Percentiles rank a stretch among this genome's conserved stretches.
Evolutionary conservation across 2,113 vertebrate species (phyloP).

Genomic region (Ascaphus truei): DNA sequence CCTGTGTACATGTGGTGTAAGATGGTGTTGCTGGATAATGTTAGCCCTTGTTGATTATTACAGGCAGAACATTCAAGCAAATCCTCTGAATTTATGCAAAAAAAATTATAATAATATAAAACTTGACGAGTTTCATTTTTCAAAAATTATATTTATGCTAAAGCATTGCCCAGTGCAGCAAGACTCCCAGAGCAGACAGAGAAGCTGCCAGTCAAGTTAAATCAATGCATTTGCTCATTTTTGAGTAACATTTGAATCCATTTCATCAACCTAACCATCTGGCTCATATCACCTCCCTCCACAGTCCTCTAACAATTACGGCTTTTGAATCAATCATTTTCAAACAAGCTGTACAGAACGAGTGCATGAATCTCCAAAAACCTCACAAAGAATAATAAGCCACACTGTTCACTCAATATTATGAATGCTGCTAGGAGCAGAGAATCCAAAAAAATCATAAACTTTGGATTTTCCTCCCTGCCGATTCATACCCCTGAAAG

Average conservation of each 20-base stretch:
- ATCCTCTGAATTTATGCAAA: slow-evolving; percentile 7
- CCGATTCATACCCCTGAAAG: background rate
- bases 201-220: slow-evolving; percentile 18
- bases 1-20: no score
- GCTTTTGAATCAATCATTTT: slow-evolving; percentile 38
- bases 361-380: slow-evolving; percentile 18
- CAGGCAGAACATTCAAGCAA: background rate
- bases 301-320: slow-evolving; percentile 47
- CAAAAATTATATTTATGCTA: slow-evolving; percentile 3
- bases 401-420: slow-evolving; percentile 1
- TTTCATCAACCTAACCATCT: slow-evolving; percentile 49
- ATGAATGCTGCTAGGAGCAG: slow-evolving; percentile 9
- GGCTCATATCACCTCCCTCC: slow-evolving; percentile 51
- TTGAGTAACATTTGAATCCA: slow-evolving; percentile 44
- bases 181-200: background rate
- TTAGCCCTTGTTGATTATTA: background rate
- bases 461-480: slow-evolving; percentile 11
- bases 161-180: background rate
- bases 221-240: slow-evolving; percentile 20
- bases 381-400: slow-evolving; percentile 19
- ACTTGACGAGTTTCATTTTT: slow-evolving; percentile 17
- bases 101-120: background rate
- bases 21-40: background rate
- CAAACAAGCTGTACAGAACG: slow-evolving; percentile 32
- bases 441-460: background rate